phyloP scores from a whole-genome alignment of 2,797 vertebrate species.

The Ctenosaura bakeri region DNA sequence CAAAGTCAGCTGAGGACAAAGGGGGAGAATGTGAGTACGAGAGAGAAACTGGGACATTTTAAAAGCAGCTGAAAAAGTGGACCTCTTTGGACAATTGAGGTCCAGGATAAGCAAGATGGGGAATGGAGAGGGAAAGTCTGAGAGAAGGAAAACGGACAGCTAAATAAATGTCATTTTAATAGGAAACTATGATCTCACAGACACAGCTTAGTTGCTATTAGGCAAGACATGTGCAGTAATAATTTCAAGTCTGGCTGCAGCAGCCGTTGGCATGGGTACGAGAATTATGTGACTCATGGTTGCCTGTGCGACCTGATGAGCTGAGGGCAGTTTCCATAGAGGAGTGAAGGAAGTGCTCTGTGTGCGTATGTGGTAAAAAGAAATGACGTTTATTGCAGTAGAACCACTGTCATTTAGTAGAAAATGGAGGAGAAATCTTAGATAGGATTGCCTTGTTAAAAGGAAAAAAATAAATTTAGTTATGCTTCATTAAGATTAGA shows the following conservation, averaged over 20 bases:
- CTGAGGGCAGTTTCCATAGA: background rate
- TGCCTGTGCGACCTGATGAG: background rate
- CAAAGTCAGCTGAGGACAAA: too few species aligned
- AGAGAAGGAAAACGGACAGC: background rate
- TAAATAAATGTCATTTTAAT: background rate
- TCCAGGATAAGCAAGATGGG: background rate
- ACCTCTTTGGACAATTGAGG: too few species aligned
- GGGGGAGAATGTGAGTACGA: too few species aligned
- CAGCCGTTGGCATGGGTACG: background rate
- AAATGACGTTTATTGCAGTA: background rate
- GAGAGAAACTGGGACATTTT: too few species aligned
- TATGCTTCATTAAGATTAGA: background rate
- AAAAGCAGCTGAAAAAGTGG: background rate
- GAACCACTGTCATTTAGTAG: background rate
- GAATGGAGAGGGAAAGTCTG: background rate
- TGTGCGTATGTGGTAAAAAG: background rate
- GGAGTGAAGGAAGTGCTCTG: background rate
- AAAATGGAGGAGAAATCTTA: background rate
- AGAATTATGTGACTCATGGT: slow-evolving; percentile 23
- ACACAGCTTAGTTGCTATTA: background rate
- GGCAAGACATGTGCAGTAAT: background rate
- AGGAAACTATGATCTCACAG: background rate
- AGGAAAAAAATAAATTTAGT: background rate
- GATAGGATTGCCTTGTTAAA: background rate
- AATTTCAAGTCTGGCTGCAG: background rate